Base-by-base conservation (phyloP, 2,113 vertebrate species). In the Equus przewalskii region DNA sequence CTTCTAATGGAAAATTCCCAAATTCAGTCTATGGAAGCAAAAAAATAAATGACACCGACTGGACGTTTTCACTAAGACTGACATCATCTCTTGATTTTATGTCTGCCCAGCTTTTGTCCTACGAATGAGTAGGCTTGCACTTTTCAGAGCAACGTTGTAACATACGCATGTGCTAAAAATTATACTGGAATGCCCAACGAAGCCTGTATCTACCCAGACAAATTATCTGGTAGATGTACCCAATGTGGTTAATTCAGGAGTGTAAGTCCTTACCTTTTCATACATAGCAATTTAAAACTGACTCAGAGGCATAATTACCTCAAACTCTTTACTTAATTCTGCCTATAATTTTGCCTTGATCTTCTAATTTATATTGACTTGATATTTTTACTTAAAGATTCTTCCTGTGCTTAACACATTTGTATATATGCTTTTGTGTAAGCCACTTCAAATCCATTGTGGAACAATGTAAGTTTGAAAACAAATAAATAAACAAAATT, bases 311-410 rank as follows among this genome's bases (percentile, higher is more conserved):
- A 24, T 84, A 83, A 95, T 95, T 92, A 92, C 30, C 76, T 86
- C 36, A 46, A 89, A 87, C 49, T 94, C 73, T 95, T 67, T 80
- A 80, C 44, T 95, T 94, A 94, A 80, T 89, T 95, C 33, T 96
- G 64, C 28, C 70, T 75, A 26, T 82, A 69, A 89, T 89, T 92
- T 70, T 79, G 22, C 30, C 49, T 92, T 95, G n/a, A 7, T 51
- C 89, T 93, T 90, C 41, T 86, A 96, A 76, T 73, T 90, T 90
- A 84, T 92, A 92, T 92, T 96, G 91, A 95, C 58, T 83, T 22
- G 41, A 46, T 80, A 78, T 89, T 89, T 93, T 89, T 82, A 56
- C 79, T 70, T 64, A 1, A 73, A 87, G 49, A 56, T 6, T 87
- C 10, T 85, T 87, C 21, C 91, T 83, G 18, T 72, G 94, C 65